Conservation (phyloP, 37 sponge, comb jelly and placozoan genomes). For the Oscarella lobularis region DNA sequence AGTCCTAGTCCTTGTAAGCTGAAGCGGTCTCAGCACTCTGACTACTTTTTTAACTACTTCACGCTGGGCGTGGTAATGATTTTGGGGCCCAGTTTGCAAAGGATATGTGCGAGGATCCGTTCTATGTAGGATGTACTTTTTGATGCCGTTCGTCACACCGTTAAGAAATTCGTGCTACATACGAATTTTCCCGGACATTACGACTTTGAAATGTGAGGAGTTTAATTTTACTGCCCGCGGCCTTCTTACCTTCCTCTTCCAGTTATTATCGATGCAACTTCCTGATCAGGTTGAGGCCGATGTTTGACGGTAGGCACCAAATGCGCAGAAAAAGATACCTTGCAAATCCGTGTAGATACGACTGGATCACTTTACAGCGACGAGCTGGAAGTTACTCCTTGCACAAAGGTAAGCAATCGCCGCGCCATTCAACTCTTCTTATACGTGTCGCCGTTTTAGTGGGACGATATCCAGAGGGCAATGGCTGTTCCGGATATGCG, state of each 20-base stretch:
- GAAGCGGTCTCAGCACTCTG: constrained; percentile 39
- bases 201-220: constrained; percentile 85
- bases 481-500: background rate
- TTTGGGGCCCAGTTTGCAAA: background rate
- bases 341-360: constrained; percentile 7
- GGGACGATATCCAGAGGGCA: background rate
- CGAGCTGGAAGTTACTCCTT: constrained; percentile 6
- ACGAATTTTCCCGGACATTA: constrained; percentile 95
- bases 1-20: constrained; percentile 65
- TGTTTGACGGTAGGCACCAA: background rate
- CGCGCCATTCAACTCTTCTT: background rate
- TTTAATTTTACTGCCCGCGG: too few species aligned
- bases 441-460: background rate
- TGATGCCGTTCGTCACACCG: constrained; percentile 70
- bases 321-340: background rate
- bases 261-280: constrained; percentile 54
- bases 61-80: constrained; percentile 90
- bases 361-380: background rate
- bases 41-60: constrained; percentile 98
- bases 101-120: background rate
- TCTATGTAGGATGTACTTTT: constrained; percentile 80
- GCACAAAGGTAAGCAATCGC: background rate
- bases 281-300: constrained; percentile 15
- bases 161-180: constrained; percentile 91
- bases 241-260: background rate